Evolutionary conservation across 2,888 invertebrate genomes (phyloP).

Genomic region (Hanleya hanleyi): DNA sequence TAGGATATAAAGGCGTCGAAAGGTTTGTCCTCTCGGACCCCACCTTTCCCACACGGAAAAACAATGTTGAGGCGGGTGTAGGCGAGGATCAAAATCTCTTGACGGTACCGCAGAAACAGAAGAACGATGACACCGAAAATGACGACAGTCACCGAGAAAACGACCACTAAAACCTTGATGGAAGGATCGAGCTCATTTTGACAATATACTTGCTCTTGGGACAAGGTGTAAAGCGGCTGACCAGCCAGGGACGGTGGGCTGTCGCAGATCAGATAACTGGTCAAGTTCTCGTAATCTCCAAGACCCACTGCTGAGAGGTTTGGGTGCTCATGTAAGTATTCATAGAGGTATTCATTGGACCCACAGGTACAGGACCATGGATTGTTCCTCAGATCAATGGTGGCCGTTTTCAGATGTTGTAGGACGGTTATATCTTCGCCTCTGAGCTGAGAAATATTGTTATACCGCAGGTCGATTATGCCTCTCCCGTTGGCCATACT

Average conservation of each 20-base stretch:
- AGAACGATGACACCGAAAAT: too few species aligned
- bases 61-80: not conserved
- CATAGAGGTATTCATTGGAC: slow-evolving; percentile 32
- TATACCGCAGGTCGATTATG: slow-evolving; percentile 42
- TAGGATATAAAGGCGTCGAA: slow-evolving; percentile 95
- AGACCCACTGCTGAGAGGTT: slow-evolving; percentile 3
- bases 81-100: too few species aligned
- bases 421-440: slow-evolving; percentile 39
- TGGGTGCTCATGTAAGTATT: slow-evolving; percentile 23
- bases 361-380: slow-evolving; percentile 48
- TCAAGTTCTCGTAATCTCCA: not conserved
- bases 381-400: slow-evolving; percentile 45
- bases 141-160: too few species aligned
- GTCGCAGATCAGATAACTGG: too few species aligned
- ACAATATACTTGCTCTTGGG: too few species aligned
- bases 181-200: too few species aligned
- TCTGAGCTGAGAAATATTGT: slow-evolving; percentile 47
- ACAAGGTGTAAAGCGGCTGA: too few species aligned
- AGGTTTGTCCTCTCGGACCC: slow-evolving; percentile 25
- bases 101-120: too few species aligned
- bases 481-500: not conserved
- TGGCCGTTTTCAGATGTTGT: slow-evolving; percentile 34
- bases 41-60: too few species aligned
- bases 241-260: too few species aligned
- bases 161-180: slow-evolving; percentile 36